Conservation (phyloP, 2,113 vertebrate genomes). For the Zootoca vivipara region DNA sequence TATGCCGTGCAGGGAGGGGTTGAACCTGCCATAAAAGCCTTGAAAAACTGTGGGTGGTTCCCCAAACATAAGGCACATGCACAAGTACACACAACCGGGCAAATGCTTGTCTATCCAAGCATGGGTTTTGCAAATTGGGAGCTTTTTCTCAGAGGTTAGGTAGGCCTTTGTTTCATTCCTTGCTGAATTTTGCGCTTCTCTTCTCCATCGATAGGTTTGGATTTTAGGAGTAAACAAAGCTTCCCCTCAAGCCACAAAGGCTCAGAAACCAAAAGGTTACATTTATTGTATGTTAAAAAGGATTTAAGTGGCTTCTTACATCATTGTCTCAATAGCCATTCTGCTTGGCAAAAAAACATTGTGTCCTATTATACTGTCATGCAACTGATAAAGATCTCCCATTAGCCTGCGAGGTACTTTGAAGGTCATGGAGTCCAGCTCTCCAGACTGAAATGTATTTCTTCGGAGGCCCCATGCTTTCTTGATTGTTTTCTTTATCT, state of each 20-base stretch:
- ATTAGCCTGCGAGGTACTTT: not conserved
- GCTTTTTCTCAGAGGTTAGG: conserved; percentile 28
- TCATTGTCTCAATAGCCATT: conserved; percentile 10
- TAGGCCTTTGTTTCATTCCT: not conserved
- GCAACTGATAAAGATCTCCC: not conserved
- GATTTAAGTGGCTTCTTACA: not conserved
- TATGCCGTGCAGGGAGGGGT: conserved; percentile 39
- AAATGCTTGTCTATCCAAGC: conserved; percentile 3
- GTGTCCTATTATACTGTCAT: not conserved
- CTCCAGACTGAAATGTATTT: not conserved
- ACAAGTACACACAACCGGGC: conserved; percentile 11
- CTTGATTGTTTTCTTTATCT: not conserved
- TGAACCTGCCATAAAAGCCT: conserved; percentile 37
- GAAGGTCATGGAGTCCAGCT: not conserved
- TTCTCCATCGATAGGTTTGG: not conserved
- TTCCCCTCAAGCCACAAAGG: not conserved
- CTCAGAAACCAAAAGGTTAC: not conserved
- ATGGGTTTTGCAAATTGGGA: conserved; percentile 19
- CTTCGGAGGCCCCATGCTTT: not conserved
- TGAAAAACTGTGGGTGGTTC: conserved; percentile 48
- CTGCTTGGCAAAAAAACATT: not conserved
- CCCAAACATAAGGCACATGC: conserved; percentile 41
- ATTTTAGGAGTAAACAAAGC: not conserved
- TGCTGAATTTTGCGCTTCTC: not conserved
- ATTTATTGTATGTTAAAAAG: conserved; percentile 1